Base-by-base conservation (phyloP, 2,888 invertebrate species). In the Drosophila melanocephala region DNA sequence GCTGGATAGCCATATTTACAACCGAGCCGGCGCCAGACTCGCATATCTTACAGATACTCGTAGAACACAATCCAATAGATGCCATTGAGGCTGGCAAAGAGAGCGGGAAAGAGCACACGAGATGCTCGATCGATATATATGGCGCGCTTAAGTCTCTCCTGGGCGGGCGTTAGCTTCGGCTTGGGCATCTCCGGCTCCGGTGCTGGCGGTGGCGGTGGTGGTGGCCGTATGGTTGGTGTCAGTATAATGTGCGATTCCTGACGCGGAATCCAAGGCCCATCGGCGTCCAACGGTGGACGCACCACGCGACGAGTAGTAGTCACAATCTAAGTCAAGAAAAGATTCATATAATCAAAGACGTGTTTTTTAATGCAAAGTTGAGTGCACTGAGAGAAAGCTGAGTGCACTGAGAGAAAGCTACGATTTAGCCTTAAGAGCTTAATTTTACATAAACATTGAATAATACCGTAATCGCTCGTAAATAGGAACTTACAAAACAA, bases 51-150 rank as follows among this genome's bases (percentile, higher is more conserved):
- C 91, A 96, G 95, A 92, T 96, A 96, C 91, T 96, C 95, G 67
- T 96, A 96, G 93, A 96, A 96, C 91, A 95, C 94, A 84, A 96
- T 95, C 96, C 96, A 96, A 91, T 96, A 96, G 78, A 95, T 95
- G 75, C 94, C 94, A 92, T 96, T 96, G 56, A 96, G 94, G 68
- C 95, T 93, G 68, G 96, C 94, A 89, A 96, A 96, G 55, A 96
- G 94, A 59, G 96, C 94, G 3, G 96, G 96, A 90, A 96, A 96
- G 87, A 96, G 95, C 61, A 96, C 94, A 52, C 96, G 94, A 5
- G 96, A 96, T 81, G 96, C 95, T 65, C 96, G 94, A 92, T 96
- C 96, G 72, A 96, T 96, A 91, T 96, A 95, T 73, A 96, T 95
- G 47, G 96, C 96, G 44, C 95, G 94, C 85, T 95, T 95, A 66